These are phyloP conservation scores for Onychomys torridus DNA, from an alignment of 2,797 vertebrate species.

Conservation along the genomic window DNA sequence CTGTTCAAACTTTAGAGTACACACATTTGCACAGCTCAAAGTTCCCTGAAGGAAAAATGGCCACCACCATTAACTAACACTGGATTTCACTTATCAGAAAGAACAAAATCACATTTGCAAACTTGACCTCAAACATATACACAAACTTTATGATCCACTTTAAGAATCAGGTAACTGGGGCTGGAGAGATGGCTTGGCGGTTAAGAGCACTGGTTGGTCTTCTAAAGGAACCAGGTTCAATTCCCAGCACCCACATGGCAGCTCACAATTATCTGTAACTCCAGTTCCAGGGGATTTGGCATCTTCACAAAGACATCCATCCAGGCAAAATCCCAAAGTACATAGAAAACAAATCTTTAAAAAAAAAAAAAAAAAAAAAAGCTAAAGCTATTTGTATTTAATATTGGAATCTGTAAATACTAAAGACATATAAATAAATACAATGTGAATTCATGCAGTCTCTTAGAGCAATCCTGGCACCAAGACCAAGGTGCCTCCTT, in stretches of 20 bases:
- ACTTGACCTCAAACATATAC: constrained; percentile 26
- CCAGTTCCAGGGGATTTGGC: not conserved
- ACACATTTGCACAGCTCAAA: constrained; percentile 68
- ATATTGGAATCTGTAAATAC: constrained; percentile 19
- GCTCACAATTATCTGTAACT: not conserved
- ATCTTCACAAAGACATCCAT: not conserved
- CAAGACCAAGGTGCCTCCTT: constrained; percentile 31
- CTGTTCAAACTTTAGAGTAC: constrained; percentile 27
- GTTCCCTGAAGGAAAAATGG: constrained; percentile 32
- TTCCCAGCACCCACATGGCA: not conserved
- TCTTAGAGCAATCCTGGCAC: constrained; percentile 5
- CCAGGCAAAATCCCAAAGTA: not conserved
- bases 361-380: not conserved
- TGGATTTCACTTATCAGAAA: constrained; percentile 6
- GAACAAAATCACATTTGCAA: constrained; percentile 56
- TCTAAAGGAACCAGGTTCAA: not conserved
- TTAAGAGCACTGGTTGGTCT: not conserved
- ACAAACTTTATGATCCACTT: constrained; percentile 49
- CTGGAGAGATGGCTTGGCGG: not conserved
- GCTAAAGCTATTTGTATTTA: constrained; percentile 28
- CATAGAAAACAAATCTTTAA: not conserved
- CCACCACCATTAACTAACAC: constrained; percentile 47
- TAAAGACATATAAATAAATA: not conserved
- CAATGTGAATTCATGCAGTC: not conserved
- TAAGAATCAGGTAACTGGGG: constrained; percentile 8